These are phyloP conservation scores for Ciconia stormi DNA, from an alignment of 2,113 vertebrate genomes.

Conservation along the genomic window DNA sequence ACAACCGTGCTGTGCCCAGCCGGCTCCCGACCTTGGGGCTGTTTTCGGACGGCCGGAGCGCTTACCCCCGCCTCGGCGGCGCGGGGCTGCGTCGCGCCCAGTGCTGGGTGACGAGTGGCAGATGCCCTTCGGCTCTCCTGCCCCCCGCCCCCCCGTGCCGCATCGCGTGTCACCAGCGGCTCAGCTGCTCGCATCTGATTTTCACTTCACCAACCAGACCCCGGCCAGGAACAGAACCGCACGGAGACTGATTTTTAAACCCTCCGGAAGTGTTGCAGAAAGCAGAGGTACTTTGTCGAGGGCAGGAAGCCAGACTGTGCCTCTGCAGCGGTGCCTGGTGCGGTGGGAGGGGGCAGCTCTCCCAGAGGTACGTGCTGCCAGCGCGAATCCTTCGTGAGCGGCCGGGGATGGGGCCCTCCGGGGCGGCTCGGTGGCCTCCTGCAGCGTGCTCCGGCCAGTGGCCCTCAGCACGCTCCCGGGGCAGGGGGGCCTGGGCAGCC, in stretches of 20 bases:
- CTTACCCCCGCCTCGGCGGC: not conserved
- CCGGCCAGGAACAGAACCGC: not conserved
- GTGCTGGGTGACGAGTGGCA: not conserved
- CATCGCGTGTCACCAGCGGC: accelerated
- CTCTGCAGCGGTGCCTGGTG: not conserved
- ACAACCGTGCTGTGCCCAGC: not conserved
- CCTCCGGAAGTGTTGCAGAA: not conserved
- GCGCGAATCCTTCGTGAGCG: accelerated
- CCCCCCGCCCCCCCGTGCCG: accelerated
- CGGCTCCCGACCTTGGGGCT: not conserved
- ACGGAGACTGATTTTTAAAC: too few species aligned
- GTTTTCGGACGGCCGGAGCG: not conserved
- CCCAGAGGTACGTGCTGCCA: not conserved
- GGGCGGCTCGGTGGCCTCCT: not conserved
- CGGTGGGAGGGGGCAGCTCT: not conserved
- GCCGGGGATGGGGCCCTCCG: accelerated
- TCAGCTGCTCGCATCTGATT: not conserved
- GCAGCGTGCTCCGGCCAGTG: accelerated
- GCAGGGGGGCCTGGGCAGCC: not conserved
- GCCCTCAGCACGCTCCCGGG: accelerated
- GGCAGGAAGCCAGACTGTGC: not conserved
- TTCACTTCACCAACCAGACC: not conserved
- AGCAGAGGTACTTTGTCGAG: not conserved
- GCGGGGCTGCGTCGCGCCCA: accelerated
- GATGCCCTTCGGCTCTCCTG: not conserved